phyloP scores from a whole-genome alignment of 1,140 invertebrate species.

The Callitettix versicolor region DNA sequence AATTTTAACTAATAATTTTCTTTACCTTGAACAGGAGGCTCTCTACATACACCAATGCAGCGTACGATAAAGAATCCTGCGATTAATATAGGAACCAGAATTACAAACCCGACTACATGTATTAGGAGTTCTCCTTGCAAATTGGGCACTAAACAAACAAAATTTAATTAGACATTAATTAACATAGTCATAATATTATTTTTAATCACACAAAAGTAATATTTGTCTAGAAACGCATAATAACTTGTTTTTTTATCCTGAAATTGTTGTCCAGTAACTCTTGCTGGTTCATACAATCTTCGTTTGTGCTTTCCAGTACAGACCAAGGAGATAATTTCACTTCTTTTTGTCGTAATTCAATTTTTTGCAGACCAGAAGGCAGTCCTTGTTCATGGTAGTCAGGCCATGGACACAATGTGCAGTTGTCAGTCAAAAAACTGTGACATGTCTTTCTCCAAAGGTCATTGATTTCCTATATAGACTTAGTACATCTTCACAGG shows the following conservation, averaged over 20 bases:
- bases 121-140: constrained; percentile 7
- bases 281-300: not conserved
- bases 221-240: not conserved
- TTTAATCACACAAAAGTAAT: not conserved
- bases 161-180: not conserved
- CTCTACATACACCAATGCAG: constrained; percentile 1
- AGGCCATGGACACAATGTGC: too few species aligned
- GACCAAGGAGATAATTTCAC: not conserved
- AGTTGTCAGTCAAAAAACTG: too few species aligned
- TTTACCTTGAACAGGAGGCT: not conserved
- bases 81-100: constrained; percentile 11
- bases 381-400: not conserved
- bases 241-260: not conserved
- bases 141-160: constrained; percentile 6
- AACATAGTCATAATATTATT: not conserved
- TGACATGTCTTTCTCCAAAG: too few species aligned
- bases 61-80: constrained; percentile 14
- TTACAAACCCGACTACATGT: constrained; percentile 9
- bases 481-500: too few species aligned
- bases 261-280: not conserved
- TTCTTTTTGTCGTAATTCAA: not conserved
- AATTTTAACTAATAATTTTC: too few species aligned
- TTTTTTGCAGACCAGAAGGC: too few species aligned
- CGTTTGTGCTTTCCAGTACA: not conserved
- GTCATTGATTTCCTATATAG: too few species aligned